Conservation (phyloP, 1,140 invertebrate species). For the Pinna nobilis region DNA sequence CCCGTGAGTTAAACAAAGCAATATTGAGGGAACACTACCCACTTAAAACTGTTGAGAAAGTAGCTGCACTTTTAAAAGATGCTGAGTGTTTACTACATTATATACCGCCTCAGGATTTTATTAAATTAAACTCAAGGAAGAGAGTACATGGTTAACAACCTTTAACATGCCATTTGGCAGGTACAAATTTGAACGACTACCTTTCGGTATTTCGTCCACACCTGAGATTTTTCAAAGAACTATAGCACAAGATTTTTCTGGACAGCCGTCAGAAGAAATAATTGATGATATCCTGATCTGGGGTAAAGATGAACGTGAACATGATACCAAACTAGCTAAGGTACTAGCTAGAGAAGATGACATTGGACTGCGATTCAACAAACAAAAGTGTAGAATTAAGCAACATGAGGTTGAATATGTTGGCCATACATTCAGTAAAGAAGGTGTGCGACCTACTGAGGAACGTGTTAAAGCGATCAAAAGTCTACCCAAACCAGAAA, state of each 20-base stretch:
- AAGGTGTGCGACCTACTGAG: constrained; percentile 69
- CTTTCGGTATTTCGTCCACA: constrained; percentile 67
- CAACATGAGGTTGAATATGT: constrained; percentile 37
- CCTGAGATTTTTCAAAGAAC: constrained; percentile 42
- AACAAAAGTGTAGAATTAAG: constrained; percentile 19
- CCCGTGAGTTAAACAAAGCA: constrained; percentile 74
- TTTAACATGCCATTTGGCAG: constrained; percentile 75
- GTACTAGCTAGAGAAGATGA: constrained; percentile 36
- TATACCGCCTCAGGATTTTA: constrained; percentile 57
- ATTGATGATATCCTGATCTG: constrained; percentile 49
- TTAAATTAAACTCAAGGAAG: constrained; percentile 68
- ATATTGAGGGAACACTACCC: constrained; percentile 64
- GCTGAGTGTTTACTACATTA: constrained; percentile 34
- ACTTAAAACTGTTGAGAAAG: constrained; percentile 39
- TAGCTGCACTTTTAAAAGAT: constrained; percentile 10
- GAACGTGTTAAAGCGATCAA: constrained; percentile 57
- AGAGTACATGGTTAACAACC: constrained; percentile 67
- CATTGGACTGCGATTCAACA: constrained; percentile 12
- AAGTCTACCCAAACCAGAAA: neutral
- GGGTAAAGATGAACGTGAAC: constrained; percentile 32
- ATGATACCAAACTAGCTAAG: constrained; percentile 34
- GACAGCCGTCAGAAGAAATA: constrained; percentile 38
- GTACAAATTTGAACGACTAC: constrained; percentile 66
- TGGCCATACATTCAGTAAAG: constrained; percentile 39
- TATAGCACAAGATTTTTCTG: constrained; percentile 14